phyloP scores from a whole-genome alignment of 2,113 vertebrate species.

The Suncus etruscus region DNA sequence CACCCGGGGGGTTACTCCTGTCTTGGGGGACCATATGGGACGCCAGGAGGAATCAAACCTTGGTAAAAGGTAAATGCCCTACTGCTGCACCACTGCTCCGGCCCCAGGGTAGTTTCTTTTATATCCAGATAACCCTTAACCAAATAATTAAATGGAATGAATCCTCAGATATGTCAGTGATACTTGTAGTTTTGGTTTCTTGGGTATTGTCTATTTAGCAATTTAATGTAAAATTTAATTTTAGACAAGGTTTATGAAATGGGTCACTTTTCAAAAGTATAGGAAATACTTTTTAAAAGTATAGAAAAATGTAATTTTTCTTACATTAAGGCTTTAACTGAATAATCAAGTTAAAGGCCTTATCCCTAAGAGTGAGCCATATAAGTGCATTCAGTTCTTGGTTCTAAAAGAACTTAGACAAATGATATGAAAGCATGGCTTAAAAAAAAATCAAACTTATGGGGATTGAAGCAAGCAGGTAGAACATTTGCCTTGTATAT shows the following conservation, averaged over 20 bases:
- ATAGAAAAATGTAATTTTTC: conserved; percentile 45
- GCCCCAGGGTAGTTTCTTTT: too few species aligned
- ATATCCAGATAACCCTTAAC: not conserved
- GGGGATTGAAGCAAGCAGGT: too few species aligned
- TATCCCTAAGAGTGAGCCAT: not conserved
- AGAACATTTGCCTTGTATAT: too few species aligned
- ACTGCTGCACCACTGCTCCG: too few species aligned
- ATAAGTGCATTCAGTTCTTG: not conserved
- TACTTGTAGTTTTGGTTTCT: conserved; percentile 48
- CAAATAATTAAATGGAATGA: conserved; percentile 20
- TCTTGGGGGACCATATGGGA: too few species aligned
- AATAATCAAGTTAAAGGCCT: not conserved
- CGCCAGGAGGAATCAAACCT: too few species aligned
- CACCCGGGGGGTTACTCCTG: too few species aligned
- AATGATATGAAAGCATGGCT: not conserved
- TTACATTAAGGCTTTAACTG: not conserved
- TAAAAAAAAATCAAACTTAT: too few species aligned
- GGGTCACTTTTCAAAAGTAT: not conserved
- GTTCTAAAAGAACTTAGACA: conserved; percentile 20
- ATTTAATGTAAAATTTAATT: conserved; percentile 46
- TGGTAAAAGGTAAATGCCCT: too few species aligned
- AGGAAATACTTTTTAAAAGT: conserved; percentile 18
- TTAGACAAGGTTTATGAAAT: conserved; percentile 30
- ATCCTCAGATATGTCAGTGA: not conserved
- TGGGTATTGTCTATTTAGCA: not conserved